Conservation (phyloP, 2,888 invertebrate genomes). For the Drosophila niveifrons region DNA sequence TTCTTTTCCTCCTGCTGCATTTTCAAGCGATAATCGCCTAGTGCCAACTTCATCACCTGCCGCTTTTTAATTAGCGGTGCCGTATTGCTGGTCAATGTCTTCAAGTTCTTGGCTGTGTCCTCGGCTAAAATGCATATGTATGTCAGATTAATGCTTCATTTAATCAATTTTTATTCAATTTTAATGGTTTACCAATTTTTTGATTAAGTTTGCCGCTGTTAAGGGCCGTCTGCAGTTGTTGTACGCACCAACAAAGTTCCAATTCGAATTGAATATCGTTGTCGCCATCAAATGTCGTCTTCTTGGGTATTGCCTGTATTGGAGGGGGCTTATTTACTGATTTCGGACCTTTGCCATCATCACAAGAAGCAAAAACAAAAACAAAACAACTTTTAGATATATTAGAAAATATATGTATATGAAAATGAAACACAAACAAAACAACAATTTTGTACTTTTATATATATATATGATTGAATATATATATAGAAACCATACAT, state of each 20-base stretch:
- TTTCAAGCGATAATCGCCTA: constrained; percentile 93
- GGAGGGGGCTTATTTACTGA: constrained; percentile 72
- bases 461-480: constrained; percentile 51
- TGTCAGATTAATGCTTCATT: not conserved
- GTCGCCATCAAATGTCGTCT: constrained; percentile 54
- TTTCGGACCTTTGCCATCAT: constrained; percentile 70
- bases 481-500: constrained; percentile 33
- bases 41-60: constrained; percentile 91
- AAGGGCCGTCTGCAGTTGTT: constrained; percentile 88
- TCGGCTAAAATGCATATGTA: constrained; percentile 85
- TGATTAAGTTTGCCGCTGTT: constrained; percentile 87
- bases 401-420: constrained; percentile 49
- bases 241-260: constrained; percentile 93
- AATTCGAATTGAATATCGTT: constrained; percentile 88
- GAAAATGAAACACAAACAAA: constrained; percentile 42
- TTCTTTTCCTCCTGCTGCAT: constrained; percentile 92
- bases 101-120: constrained; percentile 89
- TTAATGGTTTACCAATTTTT: constrained; percentile 73
- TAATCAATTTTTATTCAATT: not conserved
- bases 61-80: constrained; percentile 91
- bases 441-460: constrained; percentile 67
- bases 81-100: constrained; percentile 89
- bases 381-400: constrained; percentile 61
- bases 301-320: constrained; percentile 58
- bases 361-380: constrained; percentile 26